phyloP scores from a whole-genome alignment of 1,140 invertebrate genomes.

The Drosophila yakuba region DNA sequence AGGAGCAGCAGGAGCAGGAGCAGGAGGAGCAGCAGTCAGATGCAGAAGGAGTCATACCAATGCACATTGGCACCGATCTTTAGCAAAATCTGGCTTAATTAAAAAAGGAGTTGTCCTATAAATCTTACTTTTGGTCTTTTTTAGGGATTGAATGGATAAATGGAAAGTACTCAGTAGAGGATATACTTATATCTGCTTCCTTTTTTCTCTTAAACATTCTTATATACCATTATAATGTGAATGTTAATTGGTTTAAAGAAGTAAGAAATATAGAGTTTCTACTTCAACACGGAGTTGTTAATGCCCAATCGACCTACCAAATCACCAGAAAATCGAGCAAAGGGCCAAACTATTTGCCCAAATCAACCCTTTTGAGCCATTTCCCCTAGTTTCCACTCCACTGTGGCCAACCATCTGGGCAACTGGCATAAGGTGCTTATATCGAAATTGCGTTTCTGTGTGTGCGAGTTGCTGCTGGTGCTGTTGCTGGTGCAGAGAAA shows the following conservation, averaged over 20 bases:
- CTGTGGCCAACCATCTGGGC: slow-evolving; percentile 34
- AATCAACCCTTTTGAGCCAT: slow-evolving; percentile 2
- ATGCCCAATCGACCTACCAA: neutral
- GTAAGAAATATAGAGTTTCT: no score
- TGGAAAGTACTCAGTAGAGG: no score
- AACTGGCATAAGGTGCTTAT: slow-evolving; percentile 70
- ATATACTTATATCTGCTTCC: no score
- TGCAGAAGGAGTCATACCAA: slow-evolving; percentile 33
- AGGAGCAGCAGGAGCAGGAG: slow-evolving; percentile 40
- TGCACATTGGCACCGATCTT: slow-evolving; percentile 52
- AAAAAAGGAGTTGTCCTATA: neutral
- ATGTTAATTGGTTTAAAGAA: no score
- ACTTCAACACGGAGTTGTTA: no score
- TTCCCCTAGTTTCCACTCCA: slow-evolving; percentile 14
- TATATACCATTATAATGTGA: no score
- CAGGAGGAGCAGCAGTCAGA: slow-evolving; percentile 41
- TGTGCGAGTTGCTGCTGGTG: slow-evolving; percentile 21
- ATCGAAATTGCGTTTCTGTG: slow-evolving; percentile 68
- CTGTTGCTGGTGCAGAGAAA: slow-evolving; percentile 28
- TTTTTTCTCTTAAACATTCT: no score
- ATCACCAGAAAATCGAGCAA: neutral
- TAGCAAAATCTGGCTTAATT: slow-evolving; percentile 1
- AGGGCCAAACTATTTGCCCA: no score
- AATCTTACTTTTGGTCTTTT: no score
- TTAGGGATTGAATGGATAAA: no score